phyloP scores from a whole-genome alignment of 2,888 invertebrate genomes.

The Heteromurus nitidus region DNA sequence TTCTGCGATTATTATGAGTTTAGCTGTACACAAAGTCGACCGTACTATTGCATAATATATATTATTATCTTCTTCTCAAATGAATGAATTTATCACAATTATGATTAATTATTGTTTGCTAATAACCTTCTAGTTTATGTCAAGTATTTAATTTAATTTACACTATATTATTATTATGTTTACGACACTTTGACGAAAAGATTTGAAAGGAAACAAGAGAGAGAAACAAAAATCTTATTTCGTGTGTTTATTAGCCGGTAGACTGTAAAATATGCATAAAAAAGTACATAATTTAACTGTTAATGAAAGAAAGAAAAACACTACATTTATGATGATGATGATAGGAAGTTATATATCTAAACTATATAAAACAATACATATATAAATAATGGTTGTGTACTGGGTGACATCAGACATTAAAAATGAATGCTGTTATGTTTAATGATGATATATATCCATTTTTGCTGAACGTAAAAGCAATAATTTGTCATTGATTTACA shows the following conservation, averaged over 20 bases:
- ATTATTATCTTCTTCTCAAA: too few species aligned
- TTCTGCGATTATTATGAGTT: slow-evolving; percentile 10
- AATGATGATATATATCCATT: too few species aligned
- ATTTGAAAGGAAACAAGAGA: slow-evolving; percentile 8
- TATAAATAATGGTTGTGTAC: slow-evolving; percentile 57
- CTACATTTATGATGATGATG: slow-evolving; percentile 64
- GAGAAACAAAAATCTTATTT: slow-evolving; percentile 23
- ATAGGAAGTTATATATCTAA: slow-evolving; percentile 56
- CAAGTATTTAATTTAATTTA: slow-evolving; percentile 50
- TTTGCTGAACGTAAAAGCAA: slow-evolving; percentile 44
- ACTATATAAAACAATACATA: slow-evolving; percentile 28
- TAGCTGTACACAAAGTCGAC: slow-evolving; percentile 5
- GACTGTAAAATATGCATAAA: slow-evolving; percentile 30
- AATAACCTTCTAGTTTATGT: slow-evolving; percentile 54
- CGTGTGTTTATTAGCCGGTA: slow-evolving; percentile 25
- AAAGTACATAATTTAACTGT: slow-evolving; percentile 20
- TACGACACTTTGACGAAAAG: slow-evolving; percentile 38
- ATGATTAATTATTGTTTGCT: slow-evolving; percentile 50
- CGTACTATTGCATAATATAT: not conserved
- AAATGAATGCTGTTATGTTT: slow-evolving; percentile 63
- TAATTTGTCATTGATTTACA: not conserved
- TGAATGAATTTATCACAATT: slow-evolving; percentile 12
- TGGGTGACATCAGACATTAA: slow-evolving; percentile 65
- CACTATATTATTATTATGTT: slow-evolving; percentile 3
- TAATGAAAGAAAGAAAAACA: slow-evolving; percentile 39